phyloP scores from a whole-genome alignment of 2,113 vertebrate genomes.

The Ammodytes marinus region DNA sequence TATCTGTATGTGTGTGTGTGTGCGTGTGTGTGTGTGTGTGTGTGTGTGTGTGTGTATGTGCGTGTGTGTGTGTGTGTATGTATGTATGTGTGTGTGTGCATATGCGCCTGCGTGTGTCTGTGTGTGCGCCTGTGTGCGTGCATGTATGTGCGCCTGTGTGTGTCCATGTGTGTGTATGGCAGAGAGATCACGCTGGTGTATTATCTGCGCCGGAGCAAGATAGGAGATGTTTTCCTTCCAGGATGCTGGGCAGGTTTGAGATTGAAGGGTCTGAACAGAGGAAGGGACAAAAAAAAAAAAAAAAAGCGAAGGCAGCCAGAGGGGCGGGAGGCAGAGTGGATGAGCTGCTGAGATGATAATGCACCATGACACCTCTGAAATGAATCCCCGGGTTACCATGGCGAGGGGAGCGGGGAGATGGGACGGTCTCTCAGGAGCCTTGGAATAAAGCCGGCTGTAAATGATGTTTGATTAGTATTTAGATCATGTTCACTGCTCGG shows the following conservation, averaged over 20 bases:
- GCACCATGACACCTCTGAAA: slow-evolving; percentile 89
- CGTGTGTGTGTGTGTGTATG: too few species aligned
- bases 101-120: slow-evolving; percentile 1
- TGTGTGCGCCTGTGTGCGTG: background rate
- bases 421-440: slow-evolving; percentile 93
- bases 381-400: slow-evolving; percentile 93
- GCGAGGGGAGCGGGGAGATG: slow-evolving; percentile 90
- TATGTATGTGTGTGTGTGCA: slow-evolving; percentile 6
- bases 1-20: slow-evolving; percentile 36
- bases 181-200: slow-evolving; percentile 50
- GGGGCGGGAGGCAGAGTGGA: slow-evolving; percentile 75
- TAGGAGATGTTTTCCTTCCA: slow-evolving; percentile 74
- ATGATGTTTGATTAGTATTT: slow-evolving; percentile 99
- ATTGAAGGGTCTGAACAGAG: slow-evolving; percentile 76
- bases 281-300: slow-evolving; percentile 51
- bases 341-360: slow-evolving; percentile 84
- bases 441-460: slow-evolving; percentile 97
- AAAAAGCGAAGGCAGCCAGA: slow-evolving; percentile 64
- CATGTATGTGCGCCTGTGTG: slow-evolving; percentile 32
- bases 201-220: slow-evolving; percentile 64
- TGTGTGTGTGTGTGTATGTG: too few species aligned
- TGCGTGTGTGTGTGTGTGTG: slow-evolving; percentile 24
- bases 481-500: slow-evolving; percentile 92
- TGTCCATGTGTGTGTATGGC: slow-evolving; percentile 37
- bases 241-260: slow-evolving; percentile 72